Percentiles rank a stretch among this genome's conserved stretches.
Conservation (phyloP, 2,113 vertebrate species). For the Lutjanus erythropterus region DNA sequence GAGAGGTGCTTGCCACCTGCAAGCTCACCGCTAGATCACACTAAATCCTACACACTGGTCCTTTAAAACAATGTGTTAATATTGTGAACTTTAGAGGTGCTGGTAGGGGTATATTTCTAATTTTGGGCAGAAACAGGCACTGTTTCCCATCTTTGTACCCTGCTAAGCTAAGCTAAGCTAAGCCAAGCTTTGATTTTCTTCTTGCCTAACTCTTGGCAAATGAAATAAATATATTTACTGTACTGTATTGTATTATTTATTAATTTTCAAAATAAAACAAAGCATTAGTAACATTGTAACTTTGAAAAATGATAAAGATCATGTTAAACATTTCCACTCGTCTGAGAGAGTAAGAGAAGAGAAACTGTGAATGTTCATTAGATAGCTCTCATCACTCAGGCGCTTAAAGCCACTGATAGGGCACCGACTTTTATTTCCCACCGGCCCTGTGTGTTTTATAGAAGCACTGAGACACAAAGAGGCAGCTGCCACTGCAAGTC, state of each 20-base stretch:
- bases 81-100: no score
- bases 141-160: not conserved
- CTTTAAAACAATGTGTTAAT: no score
- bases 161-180: not conserved
- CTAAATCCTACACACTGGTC: no score
- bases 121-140: not conserved
- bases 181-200: not conserved
- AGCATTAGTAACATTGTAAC: not conserved
- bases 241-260: no score
- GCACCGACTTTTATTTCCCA: conserved; percentile 29
- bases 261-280: not conserved
- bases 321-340: not conserved
- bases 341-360: not conserved
- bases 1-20: no score
- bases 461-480: not conserved
- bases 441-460: conserved; percentile 22
- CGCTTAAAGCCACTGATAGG: not conserved
- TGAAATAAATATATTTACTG: not conserved
- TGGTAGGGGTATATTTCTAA: no score
- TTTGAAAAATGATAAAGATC: no score
- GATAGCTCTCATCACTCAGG: not conserved
- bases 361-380: not conserved
- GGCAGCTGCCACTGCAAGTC: conserved; percentile 26
- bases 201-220: not conserved
- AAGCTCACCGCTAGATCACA: no score